Percentiles rank a stretch among this genome's conserved stretches.
Evolutionary conservation across 1,140 invertebrate genomes (phyloP).

Genomic region (Heliconius eleuchia): DNA sequence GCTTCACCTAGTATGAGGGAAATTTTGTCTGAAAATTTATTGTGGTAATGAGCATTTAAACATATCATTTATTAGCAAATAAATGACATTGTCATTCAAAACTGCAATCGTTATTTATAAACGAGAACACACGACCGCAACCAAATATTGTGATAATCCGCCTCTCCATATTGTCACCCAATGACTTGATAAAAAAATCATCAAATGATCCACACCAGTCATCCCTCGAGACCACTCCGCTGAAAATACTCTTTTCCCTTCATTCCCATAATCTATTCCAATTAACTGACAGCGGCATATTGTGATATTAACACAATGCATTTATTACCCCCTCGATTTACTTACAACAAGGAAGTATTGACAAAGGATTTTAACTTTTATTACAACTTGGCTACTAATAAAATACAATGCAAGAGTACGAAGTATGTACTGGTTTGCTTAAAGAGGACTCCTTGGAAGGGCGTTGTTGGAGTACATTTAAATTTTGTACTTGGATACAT

Average conservation of each 20-base stretch:
- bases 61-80: not conserved
- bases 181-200: constrained; percentile 79
- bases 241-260: constrained; percentile 61
- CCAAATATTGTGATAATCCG: constrained; percentile 79
- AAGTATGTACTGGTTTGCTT: constrained; percentile 47
- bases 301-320: constrained; percentile 80
- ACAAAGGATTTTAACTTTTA: constrained; percentile 34
- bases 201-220: constrained; percentile 56
- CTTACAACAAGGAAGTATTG: constrained; percentile 2
- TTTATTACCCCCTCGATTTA: constrained; percentile 54
- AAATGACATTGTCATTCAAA: constrained; percentile 15
- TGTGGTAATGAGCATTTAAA: not conserved
- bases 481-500: constrained; percentile 29
- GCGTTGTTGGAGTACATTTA: constrained; percentile 51
- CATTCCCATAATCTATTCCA: constrained; percentile 81
- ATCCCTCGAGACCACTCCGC: constrained; percentile 67
- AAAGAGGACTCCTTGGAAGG: constrained; percentile 51
- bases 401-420: constrained; percentile 19
- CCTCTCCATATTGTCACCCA: constrained; percentile 66
- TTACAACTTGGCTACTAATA: constrained; percentile 14
- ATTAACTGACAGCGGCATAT: constrained; percentile 81
- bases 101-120: constrained; percentile 48
- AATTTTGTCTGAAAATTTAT: not conserved
- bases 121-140: constrained; percentile 59
- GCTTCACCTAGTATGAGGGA: not conserved